Conservation (phyloP, 2,113 vertebrate species). For the Daubentonia madagascariensis region DNA sequence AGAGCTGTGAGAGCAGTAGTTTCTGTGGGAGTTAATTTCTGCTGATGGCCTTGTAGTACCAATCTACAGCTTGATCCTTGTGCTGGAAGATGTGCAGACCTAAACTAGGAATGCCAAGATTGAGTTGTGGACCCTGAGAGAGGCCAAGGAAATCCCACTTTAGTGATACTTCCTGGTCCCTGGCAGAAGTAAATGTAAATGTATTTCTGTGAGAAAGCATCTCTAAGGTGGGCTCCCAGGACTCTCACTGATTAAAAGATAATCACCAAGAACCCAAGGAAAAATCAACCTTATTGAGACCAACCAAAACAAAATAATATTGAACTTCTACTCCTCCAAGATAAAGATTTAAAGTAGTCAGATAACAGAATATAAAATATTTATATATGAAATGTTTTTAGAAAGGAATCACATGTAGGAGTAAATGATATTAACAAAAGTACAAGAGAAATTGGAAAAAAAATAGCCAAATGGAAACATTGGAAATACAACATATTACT, state of each 20-base stretch:
- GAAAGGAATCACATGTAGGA: not conserved
- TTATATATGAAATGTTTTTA: not conserved
- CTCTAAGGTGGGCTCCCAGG: not conserved
- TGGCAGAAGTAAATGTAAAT: not conserved
- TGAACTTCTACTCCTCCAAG: not conserved
- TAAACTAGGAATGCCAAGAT: not conserved
- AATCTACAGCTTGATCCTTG: not conserved
- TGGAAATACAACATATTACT: not conserved
- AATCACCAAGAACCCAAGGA: not conserved
- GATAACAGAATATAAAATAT: not conserved
- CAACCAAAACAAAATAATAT: not conserved
- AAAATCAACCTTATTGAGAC: not conserved
- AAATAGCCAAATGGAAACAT: not conserved
- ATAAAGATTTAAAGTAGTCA: not conserved
- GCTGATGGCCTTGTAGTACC: too few species aligned
- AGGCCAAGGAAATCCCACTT: not conserved
- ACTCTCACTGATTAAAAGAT: not conserved
- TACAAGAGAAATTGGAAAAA: not conserved
- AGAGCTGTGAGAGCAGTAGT: not conserved
- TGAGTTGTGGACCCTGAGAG: not conserved
- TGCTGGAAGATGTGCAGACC: accelerated
- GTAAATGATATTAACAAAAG: not conserved
- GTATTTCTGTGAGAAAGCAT: not conserved
- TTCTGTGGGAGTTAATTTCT: not conserved
- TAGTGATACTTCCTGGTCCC: not conserved